Conservation (phyloP, 2,113 vertebrate species). For the Bos javanicus region DNA sequence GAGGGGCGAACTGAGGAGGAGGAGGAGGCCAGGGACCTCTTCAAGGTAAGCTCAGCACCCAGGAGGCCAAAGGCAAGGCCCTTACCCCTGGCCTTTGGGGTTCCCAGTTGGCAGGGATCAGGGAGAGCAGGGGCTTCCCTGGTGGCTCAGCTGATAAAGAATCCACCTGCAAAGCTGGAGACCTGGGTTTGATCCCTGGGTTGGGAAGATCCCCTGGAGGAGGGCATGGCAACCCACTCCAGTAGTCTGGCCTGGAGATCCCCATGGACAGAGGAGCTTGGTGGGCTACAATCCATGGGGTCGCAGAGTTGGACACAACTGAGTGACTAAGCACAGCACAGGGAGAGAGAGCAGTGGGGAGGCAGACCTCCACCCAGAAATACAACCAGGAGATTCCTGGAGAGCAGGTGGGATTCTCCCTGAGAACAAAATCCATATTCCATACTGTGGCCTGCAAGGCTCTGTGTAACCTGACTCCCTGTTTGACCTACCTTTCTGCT, state of each 20-base stretch:
- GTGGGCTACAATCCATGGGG: not conserved
- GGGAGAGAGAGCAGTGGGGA: not conserved
- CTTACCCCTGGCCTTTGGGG: not conserved
- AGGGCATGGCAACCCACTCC: not conserved
- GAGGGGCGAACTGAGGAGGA: not conserved
- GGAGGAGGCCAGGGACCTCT: not conserved
- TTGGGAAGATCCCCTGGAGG: not conserved
- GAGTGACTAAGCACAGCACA: not conserved
- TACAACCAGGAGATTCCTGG: not conserved
- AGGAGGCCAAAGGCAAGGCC: not conserved
- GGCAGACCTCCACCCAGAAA: not conserved
- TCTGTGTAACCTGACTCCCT: not conserved
- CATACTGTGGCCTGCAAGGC: rapidly evolving
- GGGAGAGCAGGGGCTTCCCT: not conserved
- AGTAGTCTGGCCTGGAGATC: not conserved
- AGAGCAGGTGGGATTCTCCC: not conserved
- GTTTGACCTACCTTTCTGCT: not conserved
- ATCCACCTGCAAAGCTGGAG: not conserved
- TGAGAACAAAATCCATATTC: not conserved
- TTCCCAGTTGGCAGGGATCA: not conserved
- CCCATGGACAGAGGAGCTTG: not conserved
- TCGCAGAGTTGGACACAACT: not conserved
- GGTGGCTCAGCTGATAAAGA: not conserved
- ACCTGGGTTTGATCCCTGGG: not conserved
- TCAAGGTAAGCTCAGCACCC: not conserved